Evolutionary conservation across 2,797 vertebrate genomes (phyloP).

Genomic region (Pipistrellus pipistrellus): DNA sequence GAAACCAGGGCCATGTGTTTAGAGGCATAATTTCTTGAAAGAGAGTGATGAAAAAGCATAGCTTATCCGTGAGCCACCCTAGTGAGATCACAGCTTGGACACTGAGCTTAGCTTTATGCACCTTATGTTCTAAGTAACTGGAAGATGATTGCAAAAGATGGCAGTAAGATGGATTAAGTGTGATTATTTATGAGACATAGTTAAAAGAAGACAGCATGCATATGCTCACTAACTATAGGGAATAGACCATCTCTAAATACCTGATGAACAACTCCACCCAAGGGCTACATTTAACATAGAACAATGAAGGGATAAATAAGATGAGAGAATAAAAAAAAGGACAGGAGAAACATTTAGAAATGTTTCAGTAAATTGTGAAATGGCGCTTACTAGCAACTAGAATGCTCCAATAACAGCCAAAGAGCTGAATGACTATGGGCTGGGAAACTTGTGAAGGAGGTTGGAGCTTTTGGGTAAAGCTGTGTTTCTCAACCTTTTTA

Average conservation of each 20-base stretch:
- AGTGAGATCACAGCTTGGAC: conserved; percentile 79
- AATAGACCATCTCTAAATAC: conserved; percentile 70
- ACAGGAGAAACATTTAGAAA: not conserved
- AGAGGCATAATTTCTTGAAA: conserved; percentile 70
- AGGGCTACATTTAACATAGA: conserved; percentile 54
- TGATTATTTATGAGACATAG: conserved; percentile 79
- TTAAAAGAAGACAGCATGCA: conserved; percentile 77
- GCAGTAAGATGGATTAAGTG: conserved; percentile 72
- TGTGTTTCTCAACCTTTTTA: conserved; percentile 11
- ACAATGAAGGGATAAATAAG: conserved; percentile 55
- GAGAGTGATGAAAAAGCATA: conserved; percentile 67
- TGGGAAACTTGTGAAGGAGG: conserved; percentile 24
- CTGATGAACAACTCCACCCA: conserved; percentile 62
- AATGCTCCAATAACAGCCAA: conserved; percentile 39
- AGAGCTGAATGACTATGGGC: not conserved
- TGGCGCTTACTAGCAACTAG: conserved; percentile 29
- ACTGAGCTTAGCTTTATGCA: conserved; percentile 76
- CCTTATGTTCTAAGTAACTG: conserved; percentile 82
- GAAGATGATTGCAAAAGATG: conserved; percentile 78
- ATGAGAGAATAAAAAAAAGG: not conserved
- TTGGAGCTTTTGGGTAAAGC: not conserved
- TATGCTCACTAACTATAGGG: conserved; percentile 74
- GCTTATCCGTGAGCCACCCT: conserved; percentile 65
- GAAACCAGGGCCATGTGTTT: conserved; percentile 65
- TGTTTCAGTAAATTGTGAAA: conserved; percentile 13